Conservation (phyloP, 2,113 vertebrate genomes). For the Indicator indicator region DNA sequence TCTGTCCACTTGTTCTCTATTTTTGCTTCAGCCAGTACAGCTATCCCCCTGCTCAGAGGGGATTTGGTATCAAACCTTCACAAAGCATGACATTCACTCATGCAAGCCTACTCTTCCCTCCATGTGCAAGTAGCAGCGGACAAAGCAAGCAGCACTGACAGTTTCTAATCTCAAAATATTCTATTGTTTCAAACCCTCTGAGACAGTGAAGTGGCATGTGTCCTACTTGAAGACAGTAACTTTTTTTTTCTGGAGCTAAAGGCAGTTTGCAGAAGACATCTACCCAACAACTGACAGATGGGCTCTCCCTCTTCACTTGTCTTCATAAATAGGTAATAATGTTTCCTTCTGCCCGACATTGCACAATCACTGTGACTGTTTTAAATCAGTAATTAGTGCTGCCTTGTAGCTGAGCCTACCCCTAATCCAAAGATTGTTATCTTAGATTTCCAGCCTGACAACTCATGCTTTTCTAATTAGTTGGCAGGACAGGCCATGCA, state of each 20-base stretch:
- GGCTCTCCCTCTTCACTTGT: neutral
- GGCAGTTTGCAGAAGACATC: neutral
- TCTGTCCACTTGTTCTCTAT: neutral
- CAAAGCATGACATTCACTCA: neutral
- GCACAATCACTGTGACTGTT: neutral
- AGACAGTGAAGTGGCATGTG: neutral
- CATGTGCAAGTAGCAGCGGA: neutral
- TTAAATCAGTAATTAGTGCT: neutral
- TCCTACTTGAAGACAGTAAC: neutral
- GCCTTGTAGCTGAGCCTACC: neutral
- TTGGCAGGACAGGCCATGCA: neutral
- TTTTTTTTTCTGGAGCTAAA: neutral
- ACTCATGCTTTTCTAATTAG: neutral
- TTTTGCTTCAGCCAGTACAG: neutral
- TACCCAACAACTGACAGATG: neutral
- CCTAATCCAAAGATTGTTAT: neutral
- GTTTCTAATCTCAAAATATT: neutral
- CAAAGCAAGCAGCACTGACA: neutral
- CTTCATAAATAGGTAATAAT: neutral
- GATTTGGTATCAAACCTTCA: neutral
- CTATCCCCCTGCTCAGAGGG: neutral
- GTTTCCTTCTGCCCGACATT: neutral
- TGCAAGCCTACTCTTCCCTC: neutral
- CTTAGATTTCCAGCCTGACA: slow-evolving; percentile 29
- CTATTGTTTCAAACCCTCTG: neutral